Evolutionary conservation across 2,797 vertebrate species (phyloP).

Genomic region (Bradypodion ventrale): DNA sequence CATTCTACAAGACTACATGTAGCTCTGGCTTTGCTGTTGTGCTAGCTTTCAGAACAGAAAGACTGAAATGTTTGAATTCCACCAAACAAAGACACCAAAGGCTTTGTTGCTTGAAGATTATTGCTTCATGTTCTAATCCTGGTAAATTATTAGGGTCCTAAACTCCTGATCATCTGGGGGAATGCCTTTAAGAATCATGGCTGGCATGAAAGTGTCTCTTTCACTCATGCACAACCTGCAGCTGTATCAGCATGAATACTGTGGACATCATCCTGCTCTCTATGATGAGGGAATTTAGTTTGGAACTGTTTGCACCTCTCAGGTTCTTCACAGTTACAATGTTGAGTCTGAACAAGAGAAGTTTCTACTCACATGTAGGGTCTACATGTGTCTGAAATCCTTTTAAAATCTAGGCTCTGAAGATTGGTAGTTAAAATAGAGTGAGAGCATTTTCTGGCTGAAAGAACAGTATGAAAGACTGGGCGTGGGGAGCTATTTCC

Average conservation of each 20-base stretch:
- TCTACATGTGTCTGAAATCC: too few relatives aligned
- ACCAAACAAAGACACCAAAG: not conserved
- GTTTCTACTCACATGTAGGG: too few relatives aligned
- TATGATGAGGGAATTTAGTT: not conserved
- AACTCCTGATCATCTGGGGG: not conserved
- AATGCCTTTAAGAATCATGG: not conserved
- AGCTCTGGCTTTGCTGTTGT: not conserved
- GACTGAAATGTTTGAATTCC: not conserved
- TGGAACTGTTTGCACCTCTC: not conserved
- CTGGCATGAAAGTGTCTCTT: not conserved
- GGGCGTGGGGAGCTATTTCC: too few relatives aligned
- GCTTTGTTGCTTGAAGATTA: not conserved
- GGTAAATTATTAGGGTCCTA: not conserved
- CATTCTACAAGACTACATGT: not conserved
- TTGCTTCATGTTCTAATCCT: constrained; percentile 1
- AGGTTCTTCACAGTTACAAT: too few relatives aligned
- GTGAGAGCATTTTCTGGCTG: too few relatives aligned
- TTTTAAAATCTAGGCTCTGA: too few relatives aligned
- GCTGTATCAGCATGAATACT: not conserved
- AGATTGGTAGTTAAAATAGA: too few relatives aligned
- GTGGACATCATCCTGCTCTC: not conserved
- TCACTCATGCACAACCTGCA: not conserved
- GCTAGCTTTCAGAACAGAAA: not conserved
- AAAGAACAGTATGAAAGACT: too few relatives aligned
- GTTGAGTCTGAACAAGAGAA: too few relatives aligned